Evolutionary conservation across 2,113 vertebrate species (phyloP).

Genomic region (Kryptolebias marmoratus): DNA sequence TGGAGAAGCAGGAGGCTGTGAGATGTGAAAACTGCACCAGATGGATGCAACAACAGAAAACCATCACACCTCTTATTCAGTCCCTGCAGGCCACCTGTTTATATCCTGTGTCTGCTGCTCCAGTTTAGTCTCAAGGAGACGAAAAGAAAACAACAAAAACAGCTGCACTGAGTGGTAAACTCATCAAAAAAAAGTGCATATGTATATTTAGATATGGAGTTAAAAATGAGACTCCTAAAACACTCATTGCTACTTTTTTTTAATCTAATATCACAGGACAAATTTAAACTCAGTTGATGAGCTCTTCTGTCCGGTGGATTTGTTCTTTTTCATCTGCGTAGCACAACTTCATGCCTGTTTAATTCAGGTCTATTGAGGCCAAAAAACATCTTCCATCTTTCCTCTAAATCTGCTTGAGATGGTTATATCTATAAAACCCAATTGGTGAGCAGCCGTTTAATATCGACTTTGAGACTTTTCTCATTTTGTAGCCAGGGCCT

Average conservation of each 20-base stretch:
- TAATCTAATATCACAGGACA: not conserved
- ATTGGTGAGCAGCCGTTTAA: constrained; percentile 43
- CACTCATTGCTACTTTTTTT: no score
- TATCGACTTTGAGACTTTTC: constrained; percentile 71
- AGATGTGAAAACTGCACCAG: constrained; percentile 67
- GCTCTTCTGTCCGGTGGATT: not conserved
- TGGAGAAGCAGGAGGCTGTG: constrained; percentile 51
- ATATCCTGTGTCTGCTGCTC: constrained; percentile 54
- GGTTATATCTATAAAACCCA: constrained; percentile 51
- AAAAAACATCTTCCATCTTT: constrained; percentile 26
- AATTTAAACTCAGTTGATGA: constrained; percentile 16
- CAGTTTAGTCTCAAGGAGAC: constrained; percentile 31
- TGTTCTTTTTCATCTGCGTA: constrained; percentile 11
- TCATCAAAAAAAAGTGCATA: not conserved
- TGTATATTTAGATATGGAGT: not conserved
- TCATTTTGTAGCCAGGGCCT: constrained; percentile 61
- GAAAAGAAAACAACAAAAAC: constrained; percentile 40
- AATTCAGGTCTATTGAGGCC: constrained; percentile 42
- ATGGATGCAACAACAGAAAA: constrained; percentile 58
- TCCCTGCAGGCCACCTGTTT: constrained; percentile 59
- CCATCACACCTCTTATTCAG: constrained; percentile 59
- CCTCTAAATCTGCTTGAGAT: constrained; percentile 42
- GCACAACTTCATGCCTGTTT: constrained; percentile 34
- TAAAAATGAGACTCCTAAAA: constrained; percentile 2
- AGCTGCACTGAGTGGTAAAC: constrained; percentile 42